phyloP scores from a whole-genome alignment of 2,888 invertebrate genomes.

The Amitus sp. region DNA sequence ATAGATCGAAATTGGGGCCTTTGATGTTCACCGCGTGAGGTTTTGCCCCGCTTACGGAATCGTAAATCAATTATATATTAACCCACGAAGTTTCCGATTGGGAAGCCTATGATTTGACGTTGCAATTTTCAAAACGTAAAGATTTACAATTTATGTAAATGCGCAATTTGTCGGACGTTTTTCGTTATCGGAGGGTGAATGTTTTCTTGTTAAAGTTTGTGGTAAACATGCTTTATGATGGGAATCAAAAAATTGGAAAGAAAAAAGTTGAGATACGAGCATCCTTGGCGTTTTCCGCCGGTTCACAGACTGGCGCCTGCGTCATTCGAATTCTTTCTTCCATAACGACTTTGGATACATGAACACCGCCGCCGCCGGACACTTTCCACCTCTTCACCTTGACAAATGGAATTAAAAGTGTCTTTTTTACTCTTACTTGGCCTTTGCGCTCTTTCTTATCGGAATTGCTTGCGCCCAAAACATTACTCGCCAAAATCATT shows the following conservation, averaged over 20 bases:
- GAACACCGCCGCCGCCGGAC: neutral
- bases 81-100: conserved; percentile 8
- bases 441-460: too few species aligned
- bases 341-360: conserved; percentile 5
- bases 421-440: too few species aligned
- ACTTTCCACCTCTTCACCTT: conserved; percentile 17
- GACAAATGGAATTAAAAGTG: conserved; percentile 12
- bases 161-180: conserved; percentile 3
- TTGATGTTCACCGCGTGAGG: neutral
- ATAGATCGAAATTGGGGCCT: conserved; percentile 5
- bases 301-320: conserved; percentile 27
- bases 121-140: too few species aligned
- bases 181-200: conserved; percentile 2
- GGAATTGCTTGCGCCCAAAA: too few species aligned
- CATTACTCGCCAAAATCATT: too few species aligned
- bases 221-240: conserved; percentile 21
- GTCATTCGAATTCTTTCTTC: conserved; percentile 25
- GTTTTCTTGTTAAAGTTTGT: conserved; percentile 19
- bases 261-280: conserved; percentile 12
- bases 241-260: conserved; percentile 17
- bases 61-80: conserved; percentile 8
- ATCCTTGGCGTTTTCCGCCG: conserved; percentile 31
- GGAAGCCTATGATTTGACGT: neutral
- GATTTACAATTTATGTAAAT: neutral
- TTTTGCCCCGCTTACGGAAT: conserved; percentile 2